These are phyloP conservation scores for Monopterus albus DNA, from an alignment of 2,113 vertebrate genomes.

Conservation along the genomic window DNA sequence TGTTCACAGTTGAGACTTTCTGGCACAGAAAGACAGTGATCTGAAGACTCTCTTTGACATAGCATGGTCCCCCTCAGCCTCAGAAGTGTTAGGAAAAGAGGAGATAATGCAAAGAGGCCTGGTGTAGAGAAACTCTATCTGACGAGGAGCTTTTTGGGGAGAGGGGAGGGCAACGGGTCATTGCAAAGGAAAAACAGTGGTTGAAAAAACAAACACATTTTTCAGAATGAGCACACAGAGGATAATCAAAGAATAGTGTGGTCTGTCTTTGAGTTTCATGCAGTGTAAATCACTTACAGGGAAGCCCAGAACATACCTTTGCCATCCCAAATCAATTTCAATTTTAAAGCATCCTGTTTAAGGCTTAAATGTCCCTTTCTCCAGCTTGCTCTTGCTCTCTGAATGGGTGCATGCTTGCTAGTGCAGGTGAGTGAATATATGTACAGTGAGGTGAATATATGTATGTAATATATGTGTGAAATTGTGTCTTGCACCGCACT, in stretches of 20 bases:
- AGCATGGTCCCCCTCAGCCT: conserved; percentile 22
- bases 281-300: conserved; percentile 40
- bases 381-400: conserved; percentile 24
- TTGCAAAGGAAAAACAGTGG: conserved; percentile 18
- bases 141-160: conserved; percentile 52
- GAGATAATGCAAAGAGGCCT: conserved; percentile 39
- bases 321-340: conserved; percentile 61
- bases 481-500: conserved; percentile 39
- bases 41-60: conserved; percentile 50
- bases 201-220: conserved; percentile 8
- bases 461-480: conserved; percentile 38
- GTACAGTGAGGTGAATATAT: conserved; percentile 1
- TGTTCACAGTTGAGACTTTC: conserved; percentile 17
- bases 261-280: conserved; percentile 1
- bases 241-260: not conserved
- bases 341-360: conserved; percentile 70
- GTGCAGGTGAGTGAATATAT: conserved; percentile 12
- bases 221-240: not conserved
- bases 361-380: conserved; percentile 65
- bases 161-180: conserved; percentile 15
- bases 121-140: conserved; percentile 48
- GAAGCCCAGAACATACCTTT: no score
- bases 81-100: conserved; percentile 46
- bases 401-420: conserved; percentile 13
- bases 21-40: conserved; percentile 21